These are phyloP conservation scores for Dasypus novemcinctus DNA, from an alignment of 2,113 vertebrate genomes.

Conservation along the genomic window DNA sequence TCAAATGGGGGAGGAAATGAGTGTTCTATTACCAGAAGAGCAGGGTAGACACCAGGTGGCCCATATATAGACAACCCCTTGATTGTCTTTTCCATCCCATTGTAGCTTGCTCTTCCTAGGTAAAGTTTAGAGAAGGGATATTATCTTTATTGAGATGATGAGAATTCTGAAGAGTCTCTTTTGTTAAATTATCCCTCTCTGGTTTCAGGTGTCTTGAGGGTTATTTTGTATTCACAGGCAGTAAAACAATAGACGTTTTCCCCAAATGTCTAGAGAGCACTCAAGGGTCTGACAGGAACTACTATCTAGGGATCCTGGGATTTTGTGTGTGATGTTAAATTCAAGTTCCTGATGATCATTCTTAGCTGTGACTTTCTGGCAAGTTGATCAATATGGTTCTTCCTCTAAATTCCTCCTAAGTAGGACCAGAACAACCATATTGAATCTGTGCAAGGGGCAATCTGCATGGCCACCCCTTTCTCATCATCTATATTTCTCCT, in stretches of 20 bases:
- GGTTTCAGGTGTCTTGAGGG: neutral
- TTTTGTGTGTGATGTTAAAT: neutral
- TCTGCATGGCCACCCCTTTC: neutral
- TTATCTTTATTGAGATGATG: neutral
- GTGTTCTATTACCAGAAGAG: neutral
- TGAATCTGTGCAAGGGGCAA: neutral
- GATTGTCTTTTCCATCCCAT: neutral
- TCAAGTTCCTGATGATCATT: neutral
- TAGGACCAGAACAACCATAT: neutral
- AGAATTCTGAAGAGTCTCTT: neutral
- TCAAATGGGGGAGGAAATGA: neutral
- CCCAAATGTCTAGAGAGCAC: neutral
- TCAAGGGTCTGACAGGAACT: neutral
- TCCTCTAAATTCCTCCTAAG: neutral
- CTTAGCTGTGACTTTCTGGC: neutral
- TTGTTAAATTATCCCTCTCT: neutral
- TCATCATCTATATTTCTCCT: neutral
- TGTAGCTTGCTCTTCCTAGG: neutral
- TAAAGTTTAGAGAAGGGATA: neutral
- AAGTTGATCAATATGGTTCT: neutral
- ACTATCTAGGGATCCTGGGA: neutral
- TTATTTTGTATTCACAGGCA: neutral
- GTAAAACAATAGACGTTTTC: neutral
- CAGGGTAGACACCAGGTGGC: neutral
- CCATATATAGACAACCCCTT: neutral